Evolutionary conservation across 2,888 invertebrate species (phyloP).

Genomic region (Latrodectus hesperus): DNA sequence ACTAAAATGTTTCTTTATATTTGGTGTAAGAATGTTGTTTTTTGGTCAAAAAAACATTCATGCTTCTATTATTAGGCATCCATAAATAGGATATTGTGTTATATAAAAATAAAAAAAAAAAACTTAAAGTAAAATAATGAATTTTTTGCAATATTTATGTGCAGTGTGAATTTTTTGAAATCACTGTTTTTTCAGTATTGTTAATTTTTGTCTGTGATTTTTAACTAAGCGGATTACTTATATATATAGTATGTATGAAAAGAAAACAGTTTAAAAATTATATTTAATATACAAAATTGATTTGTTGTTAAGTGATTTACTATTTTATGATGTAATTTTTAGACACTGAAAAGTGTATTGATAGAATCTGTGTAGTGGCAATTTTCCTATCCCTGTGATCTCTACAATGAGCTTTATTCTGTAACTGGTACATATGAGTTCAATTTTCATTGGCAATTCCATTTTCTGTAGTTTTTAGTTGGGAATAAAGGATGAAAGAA

Average conservation of each 20-base stretch:
- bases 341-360: constrained; percentile 26
- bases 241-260: constrained; percentile 1
- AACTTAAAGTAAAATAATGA: too few species aligned
- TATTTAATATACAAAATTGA: neutral
- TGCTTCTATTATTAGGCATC: too few species aligned
- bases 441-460: constrained; percentile 42
- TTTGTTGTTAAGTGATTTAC: constrained; percentile 16
- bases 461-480: constrained; percentile 63
- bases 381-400: constrained; percentile 65
- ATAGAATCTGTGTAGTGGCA: constrained; percentile 56
- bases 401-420: constrained; percentile 63
- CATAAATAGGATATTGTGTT: too few species aligned
- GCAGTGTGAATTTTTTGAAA: too few species aligned
- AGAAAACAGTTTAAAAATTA: constrained; percentile 2
- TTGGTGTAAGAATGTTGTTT: too few species aligned
- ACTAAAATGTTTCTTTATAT: too few species aligned
- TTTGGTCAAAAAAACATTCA: too few species aligned
- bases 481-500: constrained; percentile 39
- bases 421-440: constrained; percentile 38
- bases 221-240: constrained; percentile 19
- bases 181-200: constrained; percentile 4
- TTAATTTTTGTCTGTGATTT: constrained; percentile 26
- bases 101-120: too few species aligned
- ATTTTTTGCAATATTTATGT: too few species aligned
- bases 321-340: constrained; percentile 9